Percentiles rank a stretch among this genome's conserved stretches.
These are phyloP conservation scores for Ictalurus punctatus DNA, from an alignment of 2,113 vertebrate genomes.

Conservation along the genomic window DNA sequence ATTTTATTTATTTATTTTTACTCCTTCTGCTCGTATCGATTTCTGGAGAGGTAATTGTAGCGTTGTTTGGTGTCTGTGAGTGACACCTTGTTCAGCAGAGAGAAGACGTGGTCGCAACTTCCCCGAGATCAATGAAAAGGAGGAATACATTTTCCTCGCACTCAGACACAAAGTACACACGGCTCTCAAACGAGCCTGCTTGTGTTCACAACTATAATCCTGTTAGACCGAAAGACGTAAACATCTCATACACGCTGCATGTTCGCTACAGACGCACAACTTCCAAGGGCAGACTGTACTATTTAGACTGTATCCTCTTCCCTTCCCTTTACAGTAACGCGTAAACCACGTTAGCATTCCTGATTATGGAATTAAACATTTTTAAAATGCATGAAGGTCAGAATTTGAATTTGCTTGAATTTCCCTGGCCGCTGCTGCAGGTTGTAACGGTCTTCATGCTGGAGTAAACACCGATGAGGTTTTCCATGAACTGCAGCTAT, in stretches of 20 bases:
- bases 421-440: background rate
- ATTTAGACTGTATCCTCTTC: background rate
- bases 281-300: background rate
- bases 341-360: background rate
- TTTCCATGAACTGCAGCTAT: background rate
- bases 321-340: background rate
- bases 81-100: slow-evolving; percentile 44
- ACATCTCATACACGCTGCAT: background rate
- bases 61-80: slow-evolving; percentile 44
- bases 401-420: background rate
- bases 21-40: slow-evolving; percentile 37
- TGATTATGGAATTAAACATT: too few relatives aligned
- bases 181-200: background rate
- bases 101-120: slow-evolving; percentile 28
- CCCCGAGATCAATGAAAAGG: slow-evolving; percentile 37
- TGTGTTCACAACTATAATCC: background rate
- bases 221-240: slow-evolving; percentile 1
- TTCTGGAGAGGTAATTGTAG: slow-evolving; percentile 45
- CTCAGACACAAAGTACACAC: slow-evolving; percentile 23
- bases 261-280: background rate
- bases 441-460: background rate
- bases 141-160: slow-evolving; percentile 3
- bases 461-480: background rate
- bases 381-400: background rate
- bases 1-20: background rate